Conservation (phyloP, 1,140 invertebrate species). For the Drosophila melanogaster region Release_6_plus_ISO1_MT NT_037436.4:3497501-3498000, state of each 20-base stretch:
- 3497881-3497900: slow-evolving; percentile 65
- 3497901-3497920: slow-evolving; percentile 57
- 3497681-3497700: slow-evolving; percentile 58
- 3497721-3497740: slow-evolving; percentile 80
- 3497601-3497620: slow-evolving; percentile 31
- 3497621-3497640: slow-evolving; percentile 17
- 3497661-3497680: slow-evolving; percentile 67
- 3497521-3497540: slow-evolving; percentile 16
- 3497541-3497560: slow-evolving; percentile 26
- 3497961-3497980: slow-evolving; percentile 29
- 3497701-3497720: slow-evolving; percentile 33
- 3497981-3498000: slow-evolving; percentile 43
- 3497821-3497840: slow-evolving; percentile 42
- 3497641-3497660: slow-evolving; percentile 32
- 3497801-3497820: slow-evolving; percentile 52
- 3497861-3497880: slow-evolving; percentile 63
- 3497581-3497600: slow-evolving; percentile 26
- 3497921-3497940: slow-evolving; percentile 2
- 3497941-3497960: slow-evolving; percentile 49
- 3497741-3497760: slow-evolving; percentile 82
- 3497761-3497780: slow-evolving; percentile 69
- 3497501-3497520: slow-evolving; percentile 6
- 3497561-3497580: slow-evolving; percentile 30
- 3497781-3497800: slow-evolving; percentile 21
- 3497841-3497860: slow-evolving; percentile 32